Evolutionary conservation across 2,888 invertebrate species (phyloP), one percentile per base, ranked within the genome.

Genomic region (Eupithecia tripunctaria): DNA sequence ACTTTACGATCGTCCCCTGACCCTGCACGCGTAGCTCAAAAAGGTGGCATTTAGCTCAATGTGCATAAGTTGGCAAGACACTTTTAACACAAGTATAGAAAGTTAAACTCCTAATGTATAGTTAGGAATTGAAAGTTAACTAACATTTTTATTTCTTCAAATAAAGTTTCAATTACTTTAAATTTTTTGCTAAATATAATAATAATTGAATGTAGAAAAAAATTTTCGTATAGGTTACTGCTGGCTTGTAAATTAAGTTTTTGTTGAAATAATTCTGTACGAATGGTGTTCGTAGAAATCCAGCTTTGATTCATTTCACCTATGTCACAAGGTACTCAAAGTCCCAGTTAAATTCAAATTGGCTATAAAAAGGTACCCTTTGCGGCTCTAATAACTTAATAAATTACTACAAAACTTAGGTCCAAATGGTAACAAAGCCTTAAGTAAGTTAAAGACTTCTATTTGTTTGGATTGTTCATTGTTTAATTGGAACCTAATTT

Each of bases 331-430:
- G 73, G 72, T 70, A 71, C 74, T 75, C 69, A 76, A 71, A 79
- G 70, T 76, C 76, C 67, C 77, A 74, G 73, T 77, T 78, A 78
- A 75, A 79, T 79, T 79, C 75, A 78, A 79, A 80, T 80, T 80
- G 79, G 75, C 75, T 72, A 78, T 81, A 80, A 81, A 81, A 80
- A 78, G 74, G 68, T 73, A 74, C 75, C 78, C 74, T 78, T 71
- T 77, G 77, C 68, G 73, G 69, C 75, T 78, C 79, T 79, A 80
- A 78, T 80, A 80, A 80, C 79, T 76, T 76, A 77, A 79, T 80
- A 80, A 79, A 81, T 79, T 79, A 77, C 67, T 65, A 67, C 70
- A 71, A 80, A 79, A 79, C 78, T 78, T 78, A 75, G 70, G 71
- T 32, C 66, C 75, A 68, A 75, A 73, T 72, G 67, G 68, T 77